These are phyloP conservation scores for Scylla paramamosain DNA, from an alignment of 1,140 invertebrate species.

Conservation along the genomic window DNA sequence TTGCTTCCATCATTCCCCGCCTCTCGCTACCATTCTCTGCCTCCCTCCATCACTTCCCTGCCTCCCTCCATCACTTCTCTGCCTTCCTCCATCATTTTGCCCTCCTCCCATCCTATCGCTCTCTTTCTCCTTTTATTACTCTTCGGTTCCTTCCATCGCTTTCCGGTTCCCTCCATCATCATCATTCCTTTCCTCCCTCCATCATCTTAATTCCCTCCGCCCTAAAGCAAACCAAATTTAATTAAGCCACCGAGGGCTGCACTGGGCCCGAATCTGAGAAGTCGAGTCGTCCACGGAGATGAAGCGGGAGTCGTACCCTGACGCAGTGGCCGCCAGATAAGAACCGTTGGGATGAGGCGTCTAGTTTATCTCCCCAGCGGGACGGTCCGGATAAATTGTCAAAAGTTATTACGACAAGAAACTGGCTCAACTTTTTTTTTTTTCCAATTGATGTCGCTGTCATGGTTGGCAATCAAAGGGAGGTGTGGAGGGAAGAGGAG, in stretches of 20 bases:
- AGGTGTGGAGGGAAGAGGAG: not conserved
- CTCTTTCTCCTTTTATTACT: not conserved
- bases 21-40: not conserved
- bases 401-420: conserved; percentile 1
- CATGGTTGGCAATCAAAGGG: not conserved
- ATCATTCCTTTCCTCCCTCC: not conserved
- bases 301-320: not conserved
- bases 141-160: not conserved
- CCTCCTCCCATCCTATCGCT: not conserved
- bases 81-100: not conserved
- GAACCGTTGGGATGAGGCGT: not conserved
- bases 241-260: conserved; percentile 3
- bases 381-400: not conserved
- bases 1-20: not conserved
- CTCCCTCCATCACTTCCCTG: not conserved
- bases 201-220: not conserved
- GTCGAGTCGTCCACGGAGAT: not conserved
- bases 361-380: not conserved
- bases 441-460: no score
- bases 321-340: not conserved
- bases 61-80: not conserved
- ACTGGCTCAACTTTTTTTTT: not conserved
- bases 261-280: not conserved
- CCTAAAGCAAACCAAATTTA: not conserved
- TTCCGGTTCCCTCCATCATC: not conserved